Conservation (phyloP, 1,140 invertebrate species). For the Cotesia glomerata region DNA sequence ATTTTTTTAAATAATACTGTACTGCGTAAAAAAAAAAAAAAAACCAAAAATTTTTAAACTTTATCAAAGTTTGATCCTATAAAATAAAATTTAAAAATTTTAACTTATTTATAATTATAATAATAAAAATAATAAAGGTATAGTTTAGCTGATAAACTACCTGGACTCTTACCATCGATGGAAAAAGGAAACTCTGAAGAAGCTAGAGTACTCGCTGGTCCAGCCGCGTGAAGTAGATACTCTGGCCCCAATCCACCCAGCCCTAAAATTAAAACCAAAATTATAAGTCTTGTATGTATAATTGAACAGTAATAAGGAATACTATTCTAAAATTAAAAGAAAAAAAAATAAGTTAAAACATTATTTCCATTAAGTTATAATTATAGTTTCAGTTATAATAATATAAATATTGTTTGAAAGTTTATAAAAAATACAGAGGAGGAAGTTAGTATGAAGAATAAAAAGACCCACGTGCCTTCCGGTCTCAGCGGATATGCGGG, state of each 20-base stretch:
- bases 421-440: not conserved
- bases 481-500: too few species aligned
- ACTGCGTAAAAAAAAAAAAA: too few species aligned
- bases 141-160: not conserved
- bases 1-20: too few species aligned
- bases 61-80: too few species aligned
- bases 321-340: too few species aligned
- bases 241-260: conserved; percentile 73
- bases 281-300: not conserved
- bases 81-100: too few species aligned
- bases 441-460: conserved; percentile 1
- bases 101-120: too few species aligned
- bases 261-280: conserved; percentile 62
- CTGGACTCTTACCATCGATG: conserved; percentile 72
- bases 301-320: too few species aligned
- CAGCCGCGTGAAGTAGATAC: conserved; percentile 79
- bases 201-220: conserved; percentile 75
- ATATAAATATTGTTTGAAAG: not conserved
- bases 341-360: too few species aligned
- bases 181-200: conserved; percentile 80
- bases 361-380: too few species aligned
- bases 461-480: conserved; percentile 1
- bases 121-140: not conserved
- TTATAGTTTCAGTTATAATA: not conserved
- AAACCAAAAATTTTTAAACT: too few species aligned